Conservation (phyloP, 2,888 invertebrate genomes). For the Callyntrura sp. region DNA sequence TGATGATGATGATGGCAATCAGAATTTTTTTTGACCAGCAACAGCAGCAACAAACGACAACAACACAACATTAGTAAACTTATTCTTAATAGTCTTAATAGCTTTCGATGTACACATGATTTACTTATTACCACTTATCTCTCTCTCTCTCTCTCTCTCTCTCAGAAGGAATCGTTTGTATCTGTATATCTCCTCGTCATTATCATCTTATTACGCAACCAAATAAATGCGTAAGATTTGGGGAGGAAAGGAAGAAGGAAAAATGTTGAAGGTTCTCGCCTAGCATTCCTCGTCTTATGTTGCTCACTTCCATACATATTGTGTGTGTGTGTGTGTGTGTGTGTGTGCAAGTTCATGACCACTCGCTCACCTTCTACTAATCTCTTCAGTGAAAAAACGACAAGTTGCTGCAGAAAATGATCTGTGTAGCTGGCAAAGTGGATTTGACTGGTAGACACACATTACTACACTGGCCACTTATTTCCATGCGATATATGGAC, state of each 20-base stretch:
- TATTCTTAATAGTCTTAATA: conserved; percentile 59
- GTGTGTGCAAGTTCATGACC: conserved; percentile 46
- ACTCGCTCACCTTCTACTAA: conserved; percentile 12
- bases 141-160: too few species aligned
- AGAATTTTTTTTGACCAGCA: conserved; percentile 23
- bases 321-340: too few species aligned
- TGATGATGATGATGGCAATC: conserved; percentile 34
- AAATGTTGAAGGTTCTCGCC: neutral
- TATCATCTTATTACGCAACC: neutral
- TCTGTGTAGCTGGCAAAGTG: conserved; percentile 26
- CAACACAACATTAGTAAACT: conserved; percentile 21
- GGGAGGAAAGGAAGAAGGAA: neutral
- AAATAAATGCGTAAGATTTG: neutral
- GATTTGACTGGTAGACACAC: conserved; percentile 19
- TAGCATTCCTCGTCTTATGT: neutral
- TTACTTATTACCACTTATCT: conserved; percentile 53
- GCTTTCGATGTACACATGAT: conserved; percentile 52
- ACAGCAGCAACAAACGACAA: conserved; percentile 2
- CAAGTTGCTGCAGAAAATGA: conserved; percentile 33
- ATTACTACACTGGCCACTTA: conserved; percentile 1
- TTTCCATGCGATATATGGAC: neutral
- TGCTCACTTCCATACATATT: neutral
- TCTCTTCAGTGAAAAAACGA: neutral
- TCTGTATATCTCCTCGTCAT: too few species aligned
- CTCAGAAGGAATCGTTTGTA: neutral